A percentile compares a stretch with the other conserved stretches of the same genome.
Evolutionary conservation across 2,888 invertebrate genomes (phyloP).

Genomic region (Thelaira solivaga): DNA sequence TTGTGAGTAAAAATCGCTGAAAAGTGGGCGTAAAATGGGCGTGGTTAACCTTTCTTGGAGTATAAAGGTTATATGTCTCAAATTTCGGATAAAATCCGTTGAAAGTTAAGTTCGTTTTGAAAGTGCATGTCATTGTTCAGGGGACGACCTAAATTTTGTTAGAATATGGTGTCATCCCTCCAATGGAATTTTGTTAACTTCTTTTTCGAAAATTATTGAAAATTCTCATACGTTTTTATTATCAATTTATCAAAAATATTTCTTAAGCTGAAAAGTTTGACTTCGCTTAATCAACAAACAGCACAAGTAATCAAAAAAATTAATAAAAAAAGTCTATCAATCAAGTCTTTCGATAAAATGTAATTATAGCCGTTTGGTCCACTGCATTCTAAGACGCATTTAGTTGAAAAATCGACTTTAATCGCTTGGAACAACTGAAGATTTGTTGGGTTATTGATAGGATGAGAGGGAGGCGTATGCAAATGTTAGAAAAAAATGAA

Average conservation of each 20-base stretch:
- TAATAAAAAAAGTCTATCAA: slow-evolving; percentile 24
- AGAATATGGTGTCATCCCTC: too few species aligned
- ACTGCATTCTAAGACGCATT: slow-evolving; percentile 53
- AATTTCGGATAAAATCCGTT: too few species aligned
- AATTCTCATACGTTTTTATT: not conserved
- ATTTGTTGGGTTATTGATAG: too few species aligned
- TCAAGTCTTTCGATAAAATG: slow-evolving; percentile 39
- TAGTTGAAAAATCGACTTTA: slow-evolving; percentile 29
- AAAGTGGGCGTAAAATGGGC: too few species aligned
- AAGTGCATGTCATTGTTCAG: too few species aligned
- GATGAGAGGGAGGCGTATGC: not conserved
- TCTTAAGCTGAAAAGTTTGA: not conserved
- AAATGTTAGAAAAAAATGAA: not conserved
- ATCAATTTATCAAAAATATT: not conserved
- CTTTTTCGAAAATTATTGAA: too few species aligned
- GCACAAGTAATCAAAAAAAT: slow-evolving; percentile 11
- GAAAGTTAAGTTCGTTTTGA: too few species aligned
- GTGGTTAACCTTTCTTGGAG: too few species aligned
- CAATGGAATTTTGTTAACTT: too few species aligned
- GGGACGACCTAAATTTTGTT: too few species aligned
- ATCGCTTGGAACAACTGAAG: slow-evolving; percentile 33
- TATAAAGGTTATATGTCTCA: too few species aligned
- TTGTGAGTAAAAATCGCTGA: too few species aligned
- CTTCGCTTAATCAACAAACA: slow-evolving; percentile 8
- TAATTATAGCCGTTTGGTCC: slow-evolving; percentile 61